Evolutionary conservation across 2,888 invertebrate genomes (phyloP).

Genomic region (Hyposoter dolosus): DNA sequence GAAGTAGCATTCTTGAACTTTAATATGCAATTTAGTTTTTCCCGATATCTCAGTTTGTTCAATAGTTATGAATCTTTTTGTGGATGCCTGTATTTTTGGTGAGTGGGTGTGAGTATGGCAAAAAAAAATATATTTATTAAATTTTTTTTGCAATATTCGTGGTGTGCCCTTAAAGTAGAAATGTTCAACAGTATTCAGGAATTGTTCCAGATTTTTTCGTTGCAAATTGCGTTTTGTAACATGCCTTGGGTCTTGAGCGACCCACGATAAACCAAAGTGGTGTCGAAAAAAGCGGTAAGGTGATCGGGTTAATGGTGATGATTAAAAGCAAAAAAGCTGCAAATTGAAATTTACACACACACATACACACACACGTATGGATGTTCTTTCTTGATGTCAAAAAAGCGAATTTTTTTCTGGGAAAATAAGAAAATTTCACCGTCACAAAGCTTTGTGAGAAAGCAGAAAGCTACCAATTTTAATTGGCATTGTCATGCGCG

Average conservation of each 20-base stretch:
- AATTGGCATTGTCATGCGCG: no score
- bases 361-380: no score
- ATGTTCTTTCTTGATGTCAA: no score
- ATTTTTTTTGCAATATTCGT: slow-evolving; percentile 8
- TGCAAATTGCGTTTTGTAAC: no score
- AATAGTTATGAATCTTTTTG: slow-evolving; percentile 21
- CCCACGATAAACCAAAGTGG: not conserved
- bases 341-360: no score
- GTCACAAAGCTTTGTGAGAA: no score
- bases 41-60: slow-evolving; percentile 21
- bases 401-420: no score
- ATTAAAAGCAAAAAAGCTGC: no score
- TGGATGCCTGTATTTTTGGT: slow-evolving; percentile 9
- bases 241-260: no score
- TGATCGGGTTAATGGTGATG: slow-evolving; percentile 13
- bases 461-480: no score
- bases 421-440: no score
- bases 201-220: no score
- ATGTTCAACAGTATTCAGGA: not conserved
- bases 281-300: not conserved
- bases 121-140: not conserved
- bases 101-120: slow-evolving; percentile 14
- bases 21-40: slow-evolving; percentile 32
- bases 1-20: slow-evolving; percentile 18
- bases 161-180: not conserved